Evolutionary conservation across 2,113 vertebrate genomes (phyloP), one percentile per base, ranked within the genome.

Genomic region (Perca flavescens): DNA sequence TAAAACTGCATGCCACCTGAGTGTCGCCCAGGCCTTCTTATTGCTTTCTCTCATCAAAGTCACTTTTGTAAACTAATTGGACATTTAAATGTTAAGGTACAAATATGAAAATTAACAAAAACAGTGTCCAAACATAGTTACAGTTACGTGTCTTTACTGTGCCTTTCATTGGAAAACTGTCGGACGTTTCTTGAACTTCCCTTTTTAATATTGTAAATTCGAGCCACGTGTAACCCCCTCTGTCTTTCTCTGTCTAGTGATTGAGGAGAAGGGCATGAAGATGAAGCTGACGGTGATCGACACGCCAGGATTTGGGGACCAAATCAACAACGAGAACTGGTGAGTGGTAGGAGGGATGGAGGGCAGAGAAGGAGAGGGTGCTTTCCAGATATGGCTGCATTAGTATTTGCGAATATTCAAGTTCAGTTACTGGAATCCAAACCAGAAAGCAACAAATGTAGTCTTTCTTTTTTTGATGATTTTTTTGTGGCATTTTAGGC

Each of bases 241-340:
- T 70, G 3, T 47, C 40, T 8, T 21, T 49, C 17, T 60, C 17
- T 73, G 19, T 78, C 0, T 82, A 99, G 98, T 99, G 87, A 99
- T 99, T 80, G 98, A 99, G 88, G 98, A 99, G 94, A 96, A 97
- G 4, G 98, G 98, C 11, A 98, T 99, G 84, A 99, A 97, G 91
- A 99, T 99, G 98, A 99, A 99, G 94, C 92, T 99, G 89, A 99
- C 98, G 0, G 97, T 99, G 74, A 96, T 97, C 0, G 98, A 99
- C 86, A 99, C 98, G 0, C 98, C 98, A 0, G 98, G 98, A 69
- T 99, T 99, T 7, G 98, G 98, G 82, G 98, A 99, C 90, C 97
- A 98, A 91, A 99, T 99, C 91, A 99, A 99, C 95, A 99, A 99
- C 3, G 96, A 98, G 61, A 97, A 99, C 91, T 99, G 98, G 98